phyloP scores from a whole-genome alignment of 2,113 vertebrate genomes.

The Trochalopteron elliotii region DNA sequence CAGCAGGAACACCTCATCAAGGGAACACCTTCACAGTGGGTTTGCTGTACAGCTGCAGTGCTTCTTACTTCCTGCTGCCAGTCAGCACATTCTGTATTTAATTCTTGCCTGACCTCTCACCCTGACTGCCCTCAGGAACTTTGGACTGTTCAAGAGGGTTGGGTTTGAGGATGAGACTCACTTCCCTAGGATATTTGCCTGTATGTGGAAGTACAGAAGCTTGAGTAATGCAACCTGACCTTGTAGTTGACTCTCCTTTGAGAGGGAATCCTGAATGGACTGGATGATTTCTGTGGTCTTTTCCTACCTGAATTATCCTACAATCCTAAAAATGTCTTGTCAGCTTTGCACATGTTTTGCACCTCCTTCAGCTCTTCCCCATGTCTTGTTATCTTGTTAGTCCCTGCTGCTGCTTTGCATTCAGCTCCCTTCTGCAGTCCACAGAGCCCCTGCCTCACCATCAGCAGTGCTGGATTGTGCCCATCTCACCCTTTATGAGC shows the following conservation, averaged over 20 bases:
- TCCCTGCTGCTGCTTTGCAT: neutral
- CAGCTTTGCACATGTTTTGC: neutral
- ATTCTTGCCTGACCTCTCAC: neutral
- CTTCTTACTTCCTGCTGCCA: neutral
- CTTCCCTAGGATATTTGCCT: neutral
- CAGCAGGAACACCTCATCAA: neutral
- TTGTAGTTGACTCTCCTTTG: neutral
- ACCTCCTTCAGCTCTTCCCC: neutral
- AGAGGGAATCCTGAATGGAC: neutral
- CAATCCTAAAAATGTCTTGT: neutral
- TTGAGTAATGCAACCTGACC: neutral
- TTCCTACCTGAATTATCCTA: neutral
- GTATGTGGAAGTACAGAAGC: neutral
- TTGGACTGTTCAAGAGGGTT: neutral
- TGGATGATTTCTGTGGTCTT: neutral
- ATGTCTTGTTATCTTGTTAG: neutral
- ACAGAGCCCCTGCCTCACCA: neutral
- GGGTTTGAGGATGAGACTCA: neutral
- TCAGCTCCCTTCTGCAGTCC: neutral
- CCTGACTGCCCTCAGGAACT: neutral
- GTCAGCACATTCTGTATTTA: neutral
- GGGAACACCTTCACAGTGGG: neutral
- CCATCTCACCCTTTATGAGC: fast-evolving
- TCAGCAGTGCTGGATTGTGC: fast-evolving
- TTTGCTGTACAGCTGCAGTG: neutral